Evolutionary conservation across 2,797 vertebrate species (phyloP).

Genomic region (Rhinoraja longicauda): DNA sequence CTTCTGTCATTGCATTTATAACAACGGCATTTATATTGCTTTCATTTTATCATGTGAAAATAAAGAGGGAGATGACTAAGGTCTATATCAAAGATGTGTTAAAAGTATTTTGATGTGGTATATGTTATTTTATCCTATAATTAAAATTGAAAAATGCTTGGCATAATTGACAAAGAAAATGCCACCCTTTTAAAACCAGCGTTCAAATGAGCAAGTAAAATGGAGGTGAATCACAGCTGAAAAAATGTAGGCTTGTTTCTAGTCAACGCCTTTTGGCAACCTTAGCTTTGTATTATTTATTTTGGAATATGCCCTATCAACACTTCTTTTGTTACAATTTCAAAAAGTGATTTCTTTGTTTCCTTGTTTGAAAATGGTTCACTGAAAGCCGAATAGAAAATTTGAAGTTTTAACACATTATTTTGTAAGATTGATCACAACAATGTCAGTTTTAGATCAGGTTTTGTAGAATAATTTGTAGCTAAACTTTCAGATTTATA

Average conservation of each 20-base stretch:
- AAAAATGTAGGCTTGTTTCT: neutral
- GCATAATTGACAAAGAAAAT: neutral
- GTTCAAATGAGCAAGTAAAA: neutral
- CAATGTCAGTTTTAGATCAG: neutral
- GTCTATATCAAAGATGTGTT: neutral
- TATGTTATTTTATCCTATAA: neutral
- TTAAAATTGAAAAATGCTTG: neutral
- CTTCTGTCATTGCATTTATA: too few relatives aligned
- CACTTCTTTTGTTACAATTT: neutral
- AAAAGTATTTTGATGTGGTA: neutral
- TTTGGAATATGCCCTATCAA: neutral
- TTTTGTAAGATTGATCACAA: neutral
- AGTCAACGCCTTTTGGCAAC: neutral
- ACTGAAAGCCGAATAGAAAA: neutral
- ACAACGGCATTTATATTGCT: neutral
- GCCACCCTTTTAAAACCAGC: neutral
- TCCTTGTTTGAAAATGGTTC: neutral
- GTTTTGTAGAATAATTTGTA: neutral
- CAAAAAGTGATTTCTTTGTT: neutral
- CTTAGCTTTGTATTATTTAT: neutral
- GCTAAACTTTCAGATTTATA: neutral
- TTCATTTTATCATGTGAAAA: neutral
- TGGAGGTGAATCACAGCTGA: neutral
- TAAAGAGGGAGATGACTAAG: neutral
- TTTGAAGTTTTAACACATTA: neutral